Evolutionary conservation across 2,113 vertebrate species (phyloP), one percentile per base, ranked within the genome.

Genomic region (Oryzias melastigma): DNA sequence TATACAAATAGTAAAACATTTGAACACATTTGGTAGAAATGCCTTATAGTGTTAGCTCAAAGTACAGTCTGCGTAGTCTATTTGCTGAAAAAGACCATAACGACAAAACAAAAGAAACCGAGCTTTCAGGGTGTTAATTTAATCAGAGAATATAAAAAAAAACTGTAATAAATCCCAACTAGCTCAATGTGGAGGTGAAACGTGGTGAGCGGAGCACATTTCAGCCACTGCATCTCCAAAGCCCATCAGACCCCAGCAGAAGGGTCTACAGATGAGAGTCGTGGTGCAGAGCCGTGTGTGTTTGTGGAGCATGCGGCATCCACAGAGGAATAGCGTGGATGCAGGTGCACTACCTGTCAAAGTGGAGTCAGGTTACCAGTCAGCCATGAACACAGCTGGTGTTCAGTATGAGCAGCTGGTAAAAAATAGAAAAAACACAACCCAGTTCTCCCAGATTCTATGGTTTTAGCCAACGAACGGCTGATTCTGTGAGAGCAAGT

Each of bases 361-460:
- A 45, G 18, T 35, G 24, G 25, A 52, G 41, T 58, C 55, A 52
- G 48, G 41, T 58, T 24, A 59, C 41, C 56, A 46, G 56, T 59
- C 49, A 59, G 18, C 56, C 55, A 18, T 52, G 41, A 67, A 35
- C 45, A 45, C 3, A 29, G 20, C 47, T 12, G 53, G 54, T 29
- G 46, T 29, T 66, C 53, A 17, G 22, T 0, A 14, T 3, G 47
- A 67, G 47, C 54, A 43, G 40, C 35, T 29, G 56, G 44, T 35
- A 12, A 13, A 35, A 35, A 35, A 35, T 27, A 27, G 5, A 35
- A 35, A 47, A 19, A 51, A 43, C 13, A 43, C 52, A 27, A 19
- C 20, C 4, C 4, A 3, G 1, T n/a, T 20, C 24, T 5, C 7
- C 14, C 1, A 7, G 35, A 35, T 5, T 27, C 19, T n/a, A 8